Evolutionary conservation across 2,113 vertebrate genomes (phyloP).

Genomic region (Lutjanus erythropterus): DNA sequence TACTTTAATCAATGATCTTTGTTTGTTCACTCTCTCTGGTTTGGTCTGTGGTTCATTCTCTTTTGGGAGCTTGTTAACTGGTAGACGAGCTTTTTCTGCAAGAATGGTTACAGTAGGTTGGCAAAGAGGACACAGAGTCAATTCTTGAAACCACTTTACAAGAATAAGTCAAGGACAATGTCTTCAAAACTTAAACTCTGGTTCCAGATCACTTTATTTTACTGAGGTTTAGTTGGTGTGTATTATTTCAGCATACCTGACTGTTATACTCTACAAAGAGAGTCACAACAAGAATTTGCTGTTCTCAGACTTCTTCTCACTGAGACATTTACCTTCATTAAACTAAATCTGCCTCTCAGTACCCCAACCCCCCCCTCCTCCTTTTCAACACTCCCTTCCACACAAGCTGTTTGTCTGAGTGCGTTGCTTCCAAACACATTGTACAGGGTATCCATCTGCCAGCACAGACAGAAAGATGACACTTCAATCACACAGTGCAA

Average conservation of each 20-base stretch:
- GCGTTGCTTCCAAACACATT: slow-evolving; percentile 60
- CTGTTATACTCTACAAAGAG: background rate
- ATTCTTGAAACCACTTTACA: background rate
- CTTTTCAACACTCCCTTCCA: slow-evolving; percentile 31
- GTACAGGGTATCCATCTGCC: slow-evolving; percentile 61
- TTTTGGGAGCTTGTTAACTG: background rate
- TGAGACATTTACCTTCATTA: slow-evolving; percentile 40
- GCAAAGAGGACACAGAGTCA: background rate
- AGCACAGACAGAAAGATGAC: slow-evolving; percentile 60
- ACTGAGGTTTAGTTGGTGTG: background rate
- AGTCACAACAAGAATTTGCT: slow-evolving; percentile 8
- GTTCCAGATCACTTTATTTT: background rate
- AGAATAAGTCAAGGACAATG: background rate
- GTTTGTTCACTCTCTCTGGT: background rate
- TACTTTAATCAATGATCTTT: too few species aligned
- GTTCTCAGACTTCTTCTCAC: background rate
- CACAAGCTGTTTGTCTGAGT: slow-evolving; percentile 55
- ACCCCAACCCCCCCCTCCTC: background rate
- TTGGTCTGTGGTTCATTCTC: background rate
- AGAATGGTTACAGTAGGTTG: background rate
- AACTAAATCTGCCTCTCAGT: slow-evolving; percentile 26
- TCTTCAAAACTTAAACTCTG: background rate
- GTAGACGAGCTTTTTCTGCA: background rate
- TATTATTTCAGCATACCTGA: background rate
- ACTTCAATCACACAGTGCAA: slow-evolving; percentile 63